Conservation (phyloP, 2,113 vertebrate species). For the Athene cunicularia region DNA sequence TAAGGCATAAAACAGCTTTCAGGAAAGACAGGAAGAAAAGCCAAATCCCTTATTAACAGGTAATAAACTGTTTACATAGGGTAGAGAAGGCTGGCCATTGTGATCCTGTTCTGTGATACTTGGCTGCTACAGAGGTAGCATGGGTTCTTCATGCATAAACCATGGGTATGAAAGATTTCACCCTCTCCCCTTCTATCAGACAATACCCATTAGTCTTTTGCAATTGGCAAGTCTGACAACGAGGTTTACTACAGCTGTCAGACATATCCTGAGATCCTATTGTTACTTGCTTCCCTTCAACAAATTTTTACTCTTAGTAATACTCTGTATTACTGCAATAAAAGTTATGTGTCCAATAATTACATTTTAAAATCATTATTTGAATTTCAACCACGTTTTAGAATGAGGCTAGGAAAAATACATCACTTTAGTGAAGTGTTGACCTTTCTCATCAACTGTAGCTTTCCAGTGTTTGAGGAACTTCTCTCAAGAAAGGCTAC, state of each 20-base stretch:
- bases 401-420: not conserved
- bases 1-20: not conserved
- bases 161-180: not conserved
- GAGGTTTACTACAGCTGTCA: not conserved
- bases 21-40: not conserved
- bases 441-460: not conserved
- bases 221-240: not conserved
- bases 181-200: not conserved
- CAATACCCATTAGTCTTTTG: not conserved
- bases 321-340: not conserved
- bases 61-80: not conserved
- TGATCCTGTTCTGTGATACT: not conserved
- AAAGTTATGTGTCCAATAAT: not conserved
- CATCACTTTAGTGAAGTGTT: not conserved
- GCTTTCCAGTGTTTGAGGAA: not conserved
- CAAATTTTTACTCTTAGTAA: not conserved
- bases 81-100: not conserved
- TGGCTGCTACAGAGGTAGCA: not conserved
- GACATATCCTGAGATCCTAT: not conserved
- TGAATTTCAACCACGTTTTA: not conserved
- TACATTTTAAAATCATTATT: not conserved
- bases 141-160: not conserved
- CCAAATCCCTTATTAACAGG: not conserved
- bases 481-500: not conserved
- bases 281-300: not conserved